Evolutionary conservation across 2,113 vertebrate species (phyloP).

Genomic region (Myodes glareolus): DNA sequence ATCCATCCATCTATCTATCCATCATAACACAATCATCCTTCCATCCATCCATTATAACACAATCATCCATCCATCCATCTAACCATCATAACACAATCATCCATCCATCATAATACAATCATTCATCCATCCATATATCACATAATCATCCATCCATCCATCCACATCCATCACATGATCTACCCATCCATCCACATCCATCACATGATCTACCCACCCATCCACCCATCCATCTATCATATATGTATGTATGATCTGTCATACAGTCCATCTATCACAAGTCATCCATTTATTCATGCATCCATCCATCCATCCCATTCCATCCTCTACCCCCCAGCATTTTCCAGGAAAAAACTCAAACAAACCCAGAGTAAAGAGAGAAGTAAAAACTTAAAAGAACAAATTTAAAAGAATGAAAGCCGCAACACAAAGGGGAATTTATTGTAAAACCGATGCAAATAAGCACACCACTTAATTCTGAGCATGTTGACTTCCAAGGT

Average conservation of each 20-base stretch:
- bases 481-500: slow-evolving; percentile 59
- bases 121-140: not conserved
- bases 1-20: not conserved
- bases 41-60: too few species aligned
- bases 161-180: not conserved
- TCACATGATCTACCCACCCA: not conserved
- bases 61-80: not conserved
- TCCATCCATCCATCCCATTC: not conserved
- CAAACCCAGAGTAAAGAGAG: not conserved
- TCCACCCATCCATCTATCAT: not conserved
- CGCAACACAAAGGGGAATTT: not conserved
- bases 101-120: not conserved
- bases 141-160: not conserved
- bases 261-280: not conserved
- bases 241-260: too few species aligned
- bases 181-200: not conserved
- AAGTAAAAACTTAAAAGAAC: not conserved
- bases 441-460: slow-evolving; percentile 59
- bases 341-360: not conserved
- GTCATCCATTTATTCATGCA: not conserved
- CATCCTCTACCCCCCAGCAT: not conserved
- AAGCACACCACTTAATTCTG: slow-evolving; percentile 46
- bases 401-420: slow-evolving; percentile 40
- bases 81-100: not conserved
- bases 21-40: too few species aligned